These are phyloP conservation scores for Pandion haliaetus DNA, from an alignment of 2,113 vertebrate genomes.

Conservation along the genomic window DNA sequence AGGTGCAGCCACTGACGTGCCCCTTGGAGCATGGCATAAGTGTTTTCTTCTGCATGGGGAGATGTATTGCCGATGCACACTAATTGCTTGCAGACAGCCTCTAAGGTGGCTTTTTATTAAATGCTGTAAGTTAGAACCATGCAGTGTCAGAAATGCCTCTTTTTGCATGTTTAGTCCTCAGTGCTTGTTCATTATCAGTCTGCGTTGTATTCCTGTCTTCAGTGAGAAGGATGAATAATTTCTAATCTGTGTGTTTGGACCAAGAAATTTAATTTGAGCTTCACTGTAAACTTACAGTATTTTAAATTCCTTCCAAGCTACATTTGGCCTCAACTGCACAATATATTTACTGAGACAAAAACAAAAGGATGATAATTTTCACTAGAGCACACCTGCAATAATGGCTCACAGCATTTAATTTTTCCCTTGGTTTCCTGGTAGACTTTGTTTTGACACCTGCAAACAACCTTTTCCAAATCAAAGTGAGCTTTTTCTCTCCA, in stretches of 20 bases:
- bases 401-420: conserved; percentile 54
- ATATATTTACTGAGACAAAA: conserved; percentile 41
- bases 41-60: not conserved
- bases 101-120: not conserved
- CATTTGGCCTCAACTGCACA: conserved; percentile 6
- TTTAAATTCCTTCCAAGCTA: conserved; percentile 31
- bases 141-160: not conserved
- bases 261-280: conserved; percentile 39
- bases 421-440: conserved; percentile 51
- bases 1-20: not conserved
- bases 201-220: not conserved
- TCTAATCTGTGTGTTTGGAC: conserved; percentile 33
- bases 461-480: conserved; percentile 63
- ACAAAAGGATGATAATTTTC: conserved; percentile 42
- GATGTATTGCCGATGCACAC: not conserved
- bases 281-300: conserved; percentile 1
- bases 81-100: not conserved
- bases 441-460: conserved; percentile 74
- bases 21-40: not conserved
- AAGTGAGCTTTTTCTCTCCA: conserved; percentile 33
- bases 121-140: not conserved
- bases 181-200: not conserved
- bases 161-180: not conserved
- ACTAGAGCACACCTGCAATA: conserved; percentile 58
- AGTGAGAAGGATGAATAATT: conserved; percentile 19